Evolutionary conservation across 2,888 invertebrate species (phyloP), one percentile per base, ranked within the genome.

Genomic region (Clunio marinus): DNA sequence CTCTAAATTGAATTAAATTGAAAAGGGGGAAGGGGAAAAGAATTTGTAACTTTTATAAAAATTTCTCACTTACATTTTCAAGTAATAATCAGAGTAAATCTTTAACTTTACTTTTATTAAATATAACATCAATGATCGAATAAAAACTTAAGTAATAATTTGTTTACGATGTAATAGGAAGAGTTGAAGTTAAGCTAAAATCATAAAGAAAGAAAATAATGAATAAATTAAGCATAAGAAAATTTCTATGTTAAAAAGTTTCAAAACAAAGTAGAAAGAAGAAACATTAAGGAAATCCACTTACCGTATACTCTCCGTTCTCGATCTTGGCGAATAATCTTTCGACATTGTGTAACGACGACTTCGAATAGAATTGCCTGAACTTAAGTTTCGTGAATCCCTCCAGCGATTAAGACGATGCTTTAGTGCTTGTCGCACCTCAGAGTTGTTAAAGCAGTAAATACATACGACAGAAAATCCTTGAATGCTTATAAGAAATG

Each of bases 401-500:
- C 76, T 77, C 79, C 79, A 79, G 60, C 76, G 75, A 68, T 76
- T 74, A 35, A 78, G 70, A 76, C 91, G 91, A 78, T 93, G 91
- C 58, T 88, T 83, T 72, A 94, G 82, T 1, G 93, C 88, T 76
- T 89, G 90, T 69, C 91, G 88, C 4, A 95, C 94, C 79, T 96
- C 95, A 5, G 91, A 91, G 80, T 95, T 95, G 75, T 94, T 84
- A 80, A 95, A 95, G 79, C 95, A 95, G 82, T 93, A 95, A 81
- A 94, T 90, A 71, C 94, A 80, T 13, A 94, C 92, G 71, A 95
- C 93, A 67, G 88, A 88, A 76, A 95, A 88, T 71, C 95, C 95
- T 94, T 96, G 96, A 71, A 93, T 91, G 15, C 95, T 95, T 63
- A 95, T 83, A 72, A 96, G 83, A 7, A 92, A 80, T 2, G 94